Evolutionary conservation across 1,140 invertebrate species (phyloP).

Genomic region (Anagrus nilaparvatae): DNA sequence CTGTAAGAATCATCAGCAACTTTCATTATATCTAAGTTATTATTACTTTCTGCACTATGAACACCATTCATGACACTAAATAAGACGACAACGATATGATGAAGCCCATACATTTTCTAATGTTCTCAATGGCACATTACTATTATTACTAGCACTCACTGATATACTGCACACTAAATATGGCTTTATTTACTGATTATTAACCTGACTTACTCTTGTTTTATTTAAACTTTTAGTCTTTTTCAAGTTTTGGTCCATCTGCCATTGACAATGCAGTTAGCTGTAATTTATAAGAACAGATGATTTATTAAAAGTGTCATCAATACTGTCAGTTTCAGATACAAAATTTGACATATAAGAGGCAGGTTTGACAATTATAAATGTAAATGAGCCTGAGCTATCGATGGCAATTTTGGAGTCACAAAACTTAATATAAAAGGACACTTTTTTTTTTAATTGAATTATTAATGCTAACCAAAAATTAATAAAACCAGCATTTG

Average conservation of each 20-base stretch:
- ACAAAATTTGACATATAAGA: too few relatives aligned
- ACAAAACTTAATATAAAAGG: constrained; percentile 32
- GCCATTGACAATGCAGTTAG: constrained; percentile 45
- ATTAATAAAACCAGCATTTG: constrained; percentile 47
- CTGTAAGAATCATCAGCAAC: constrained; percentile 25
- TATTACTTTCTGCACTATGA: constrained; percentile 43
- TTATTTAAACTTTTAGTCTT: too few relatives aligned
- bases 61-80: constrained; percentile 53
- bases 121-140: too few relatives aligned
- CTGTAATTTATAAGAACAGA: too few relatives aligned
- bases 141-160: constrained; percentile 16
- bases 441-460: constrained; percentile 37
- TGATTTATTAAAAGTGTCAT: too few relatives aligned
- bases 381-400: too few relatives aligned
- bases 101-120: constrained; percentile 40
- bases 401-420: too few relatives aligned
- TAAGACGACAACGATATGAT: constrained; percentile 38
- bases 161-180: constrained; percentile 42
- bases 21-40: constrained; percentile 24
- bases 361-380: too few relatives aligned
- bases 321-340: too few relatives aligned
- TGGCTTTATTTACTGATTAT: constrained; percentile 35
- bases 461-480: too few relatives aligned
- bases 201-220: too few relatives aligned
- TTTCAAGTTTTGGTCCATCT: constrained; percentile 28